phyloP scores from a whole-genome alignment of 2,888 invertebrate genomes.

The Bibio marci region DNA sequence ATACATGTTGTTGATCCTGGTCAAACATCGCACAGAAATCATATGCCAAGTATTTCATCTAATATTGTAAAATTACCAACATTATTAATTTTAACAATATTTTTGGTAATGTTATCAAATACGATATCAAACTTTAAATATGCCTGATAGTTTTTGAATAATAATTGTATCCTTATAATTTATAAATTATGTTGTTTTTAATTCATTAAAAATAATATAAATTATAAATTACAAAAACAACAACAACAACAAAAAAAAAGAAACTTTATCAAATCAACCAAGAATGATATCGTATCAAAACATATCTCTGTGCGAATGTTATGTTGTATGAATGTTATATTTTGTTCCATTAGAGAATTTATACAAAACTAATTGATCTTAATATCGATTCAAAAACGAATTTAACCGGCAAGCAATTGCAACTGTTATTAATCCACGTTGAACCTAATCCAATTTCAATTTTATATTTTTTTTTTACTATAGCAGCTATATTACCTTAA shows the following conservation, averaged over 20 bases:
- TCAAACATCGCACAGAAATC: slow-evolving; percentile 8
- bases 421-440: no score
- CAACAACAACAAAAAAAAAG: slow-evolving; percentile 9
- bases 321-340: slow-evolving; percentile 10
- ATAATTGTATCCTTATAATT: not conserved
- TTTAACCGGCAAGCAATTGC: no score
- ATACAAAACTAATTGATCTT: no score
- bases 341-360: no score
- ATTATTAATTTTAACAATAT: not conserved
- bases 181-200: not conserved
- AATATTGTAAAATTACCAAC: not conserved
- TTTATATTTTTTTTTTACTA: no score
- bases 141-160: slow-evolving; percentile 4
- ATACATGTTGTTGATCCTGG: slow-evolving; percentile 71
- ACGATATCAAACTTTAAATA: not conserved
- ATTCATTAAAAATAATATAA: slow-evolving; percentile 7
- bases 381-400: no score
- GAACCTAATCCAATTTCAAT: no score
- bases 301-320: slow-evolving; percentile 26
- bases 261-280: slow-evolving; percentile 17
- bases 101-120: not conserved
- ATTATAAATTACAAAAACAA: slow-evolving; percentile 5
- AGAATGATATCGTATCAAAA: slow-evolving; percentile 30
- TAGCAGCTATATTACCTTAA: no score
- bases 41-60: slow-evolving; percentile 3